Percentiles rank a stretch among this genome's conserved stretches.
These are phyloP conservation scores for Sebastes trivittatus DNA, from an alignment of 2,797 vertebrate species.

Conservation along the genomic window DNA sequence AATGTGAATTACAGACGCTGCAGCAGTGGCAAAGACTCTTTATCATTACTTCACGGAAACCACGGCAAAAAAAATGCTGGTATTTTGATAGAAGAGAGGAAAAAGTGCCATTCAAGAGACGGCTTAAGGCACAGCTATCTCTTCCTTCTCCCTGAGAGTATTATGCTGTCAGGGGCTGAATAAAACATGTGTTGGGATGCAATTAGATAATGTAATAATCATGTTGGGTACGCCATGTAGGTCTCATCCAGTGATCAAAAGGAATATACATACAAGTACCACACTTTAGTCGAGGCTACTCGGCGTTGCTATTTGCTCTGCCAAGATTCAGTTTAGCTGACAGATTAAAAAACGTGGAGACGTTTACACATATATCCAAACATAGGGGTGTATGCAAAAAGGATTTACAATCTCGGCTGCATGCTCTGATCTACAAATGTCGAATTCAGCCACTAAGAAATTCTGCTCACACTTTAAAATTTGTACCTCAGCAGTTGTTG, in stretches of 20 bases:
- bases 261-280: conserved; percentile 3
- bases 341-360: not conserved
- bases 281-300: conserved; percentile 1
- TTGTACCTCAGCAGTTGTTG: not conserved
- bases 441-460: not conserved
- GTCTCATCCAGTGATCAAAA: conserved; percentile 44
- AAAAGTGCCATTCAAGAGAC: conserved; percentile 41
- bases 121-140: conserved; percentile 37
- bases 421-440: not conserved
- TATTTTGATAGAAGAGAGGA: conserved; percentile 34
- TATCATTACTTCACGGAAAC: not conserved
- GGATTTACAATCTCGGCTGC: not conserved
- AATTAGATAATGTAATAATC: conserved; percentile 74
- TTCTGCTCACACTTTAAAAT: not conserved
- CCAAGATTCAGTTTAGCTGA: conserved; percentile 16
- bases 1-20: conserved; percentile 38
- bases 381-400: not conserved
- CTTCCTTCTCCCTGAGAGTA: conserved; percentile 52
- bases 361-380: not conserved
- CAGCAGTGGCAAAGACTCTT: not conserved
- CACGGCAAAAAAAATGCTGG: not conserved
- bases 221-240: conserved; percentile 52
- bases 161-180: conserved; percentile 58
- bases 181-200: conserved; percentile 64
- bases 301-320: conserved; percentile 3